A percentile compares a stretch with the other conserved stretches of the same genome.
These are phyloP conservation scores for Himalopsyche kuldschensis DNA, from an alignment of 2,888 invertebrate genomes.

Conservation along the genomic window DNA sequence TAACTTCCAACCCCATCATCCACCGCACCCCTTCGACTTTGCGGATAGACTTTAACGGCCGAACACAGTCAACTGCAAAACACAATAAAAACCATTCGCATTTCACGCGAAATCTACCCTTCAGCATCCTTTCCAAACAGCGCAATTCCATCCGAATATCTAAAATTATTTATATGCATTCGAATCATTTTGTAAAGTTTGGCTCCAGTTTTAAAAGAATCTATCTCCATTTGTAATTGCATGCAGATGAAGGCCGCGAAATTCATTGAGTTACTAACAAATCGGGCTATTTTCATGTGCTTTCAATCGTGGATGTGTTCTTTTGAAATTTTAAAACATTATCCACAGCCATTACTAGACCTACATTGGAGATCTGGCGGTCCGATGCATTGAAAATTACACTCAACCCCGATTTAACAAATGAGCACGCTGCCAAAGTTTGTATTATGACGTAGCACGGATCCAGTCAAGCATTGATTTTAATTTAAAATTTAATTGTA, in stretches of 20 bases:
- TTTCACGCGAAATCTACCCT: conserved; percentile 18
- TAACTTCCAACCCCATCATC: conserved; percentile 38
- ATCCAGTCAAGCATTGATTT: conserved; percentile 54
- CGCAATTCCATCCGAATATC: not conserved
- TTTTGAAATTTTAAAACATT: conserved; percentile 13
- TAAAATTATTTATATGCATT: not conserved
- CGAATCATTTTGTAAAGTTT: not conserved
- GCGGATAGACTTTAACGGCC: conserved; percentile 1
- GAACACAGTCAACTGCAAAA: conserved; percentile 8
- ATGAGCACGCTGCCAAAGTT: conserved; percentile 23
- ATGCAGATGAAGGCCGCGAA: not conserved
- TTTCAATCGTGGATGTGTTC: not conserved
- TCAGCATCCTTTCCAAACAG: not conserved
- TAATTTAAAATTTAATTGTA: conserved; percentile 63
- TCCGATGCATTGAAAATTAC: conserved; percentile 35
- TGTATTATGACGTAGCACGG: conserved; percentile 15
- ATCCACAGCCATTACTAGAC: conserved; percentile 33
- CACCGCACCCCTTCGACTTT: conserved; percentile 21
- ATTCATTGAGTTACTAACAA: not conserved
- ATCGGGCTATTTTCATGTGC: not conserved
- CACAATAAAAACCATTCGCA: conserved; percentile 15
- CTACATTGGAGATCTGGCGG: conserved; percentile 21
- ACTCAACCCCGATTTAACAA: conserved; percentile 31
- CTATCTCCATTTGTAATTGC: not conserved
- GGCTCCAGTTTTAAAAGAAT: conserved; percentile 1